These are phyloP conservation scores for Meganola albula DNA, from an alignment of 2,888 invertebrate species.

Conservation along the genomic window DNA sequence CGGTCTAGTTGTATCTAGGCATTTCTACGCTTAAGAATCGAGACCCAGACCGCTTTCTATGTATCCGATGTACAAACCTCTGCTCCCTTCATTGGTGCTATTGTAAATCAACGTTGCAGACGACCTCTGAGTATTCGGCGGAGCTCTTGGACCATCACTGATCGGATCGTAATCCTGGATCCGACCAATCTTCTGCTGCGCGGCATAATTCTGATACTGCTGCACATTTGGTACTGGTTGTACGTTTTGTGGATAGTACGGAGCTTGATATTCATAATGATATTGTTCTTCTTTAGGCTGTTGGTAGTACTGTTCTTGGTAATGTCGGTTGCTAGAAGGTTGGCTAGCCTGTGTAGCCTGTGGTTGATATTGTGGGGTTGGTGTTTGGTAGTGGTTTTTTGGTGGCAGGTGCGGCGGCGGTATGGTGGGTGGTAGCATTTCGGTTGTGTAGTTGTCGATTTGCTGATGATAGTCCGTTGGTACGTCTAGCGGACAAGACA, in stretches of 20 bases:
- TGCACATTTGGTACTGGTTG: slow-evolving; percentile 25
- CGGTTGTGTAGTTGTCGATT: slow-evolving; percentile 68
- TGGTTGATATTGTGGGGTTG: slow-evolving; percentile 37
- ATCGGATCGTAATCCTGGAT: slow-evolving; percentile 90
- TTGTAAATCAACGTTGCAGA: slow-evolving; percentile 92
- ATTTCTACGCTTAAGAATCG: too few relatives aligned
- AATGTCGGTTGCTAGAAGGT: slow-evolving; percentile 32
- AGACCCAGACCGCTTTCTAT: too few relatives aligned
- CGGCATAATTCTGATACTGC: slow-evolving; percentile 23
- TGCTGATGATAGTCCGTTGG: slow-evolving; percentile 71
- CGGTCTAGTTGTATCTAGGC: too few relatives aligned
- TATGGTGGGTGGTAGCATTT: slow-evolving; percentile 55
- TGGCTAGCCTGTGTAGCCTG: slow-evolving; percentile 1
- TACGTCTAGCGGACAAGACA: slow-evolving; percentile 49
- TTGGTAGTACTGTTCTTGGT: slow-evolving; percentile 28
- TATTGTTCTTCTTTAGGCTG: slow-evolving; percentile 26
- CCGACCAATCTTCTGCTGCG: slow-evolving; percentile 79
- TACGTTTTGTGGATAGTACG: slow-evolving; percentile 2
- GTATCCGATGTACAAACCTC: slow-evolving; percentile 56
- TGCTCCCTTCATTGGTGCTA: slow-evolving; percentile 57
- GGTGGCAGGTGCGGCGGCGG: slow-evolving; percentile 55
- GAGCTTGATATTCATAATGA: slow-evolving; percentile 14
- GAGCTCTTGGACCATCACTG: slow-evolving; percentile 82
- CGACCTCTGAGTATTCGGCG: slow-evolving; percentile 85
- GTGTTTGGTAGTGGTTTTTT: slow-evolving; percentile 63